A percentile compares a stretch with the other conserved stretches of the same genome.
Evolutionary conservation across 2,888 invertebrate genomes (phyloP).

Genomic region (Unio pictorum): DNA sequence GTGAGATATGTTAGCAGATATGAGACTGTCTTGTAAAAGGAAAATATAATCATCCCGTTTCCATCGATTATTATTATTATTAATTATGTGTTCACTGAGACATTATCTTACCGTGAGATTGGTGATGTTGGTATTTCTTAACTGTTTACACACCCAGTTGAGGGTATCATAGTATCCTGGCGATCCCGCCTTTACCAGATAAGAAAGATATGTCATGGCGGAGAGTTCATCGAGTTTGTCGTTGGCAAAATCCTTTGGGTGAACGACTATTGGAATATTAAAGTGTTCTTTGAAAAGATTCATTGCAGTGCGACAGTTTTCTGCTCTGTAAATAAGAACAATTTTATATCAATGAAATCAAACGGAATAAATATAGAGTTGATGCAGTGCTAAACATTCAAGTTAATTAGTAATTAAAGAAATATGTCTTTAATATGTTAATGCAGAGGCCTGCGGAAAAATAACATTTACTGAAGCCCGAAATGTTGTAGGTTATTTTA

Average conservation of each 20-base stretch:
- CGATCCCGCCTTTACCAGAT: slow-evolving; percentile 97
- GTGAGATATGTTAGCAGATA: too few species aligned
- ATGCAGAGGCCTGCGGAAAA: background rate
- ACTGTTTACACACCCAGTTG: slow-evolving; percentile 87
- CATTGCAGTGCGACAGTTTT: slow-evolving; percentile 97
- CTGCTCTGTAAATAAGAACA: slow-evolving; percentile 77
- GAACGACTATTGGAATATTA: slow-evolving; percentile 92
- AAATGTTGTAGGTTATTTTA: too few species aligned
- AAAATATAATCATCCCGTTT: too few species aligned
- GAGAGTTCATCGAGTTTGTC: slow-evolving; percentile 96
- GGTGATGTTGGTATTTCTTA: slow-evolving; percentile 82
- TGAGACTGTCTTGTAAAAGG: too few species aligned
- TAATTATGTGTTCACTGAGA: too few species aligned
- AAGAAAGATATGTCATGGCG: slow-evolving; percentile 97
- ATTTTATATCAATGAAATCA: background rate
- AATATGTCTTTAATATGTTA: background rate
- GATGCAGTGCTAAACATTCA: background rate
- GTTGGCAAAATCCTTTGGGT: slow-evolving; percentile 95
- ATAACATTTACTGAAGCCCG: background rate
- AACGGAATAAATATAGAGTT: background rate
- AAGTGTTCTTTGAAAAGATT: slow-evolving; percentile 91
- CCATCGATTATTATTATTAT: too few species aligned
- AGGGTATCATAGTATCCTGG: slow-evolving; percentile 92
- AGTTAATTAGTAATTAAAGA: background rate
- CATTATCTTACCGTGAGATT: slow-evolving; percentile 90